Percentiles rank a stretch among this genome's conserved stretches.
Conservation (phyloP, 2,113 vertebrate genomes). For the Natator depressus region DNA sequence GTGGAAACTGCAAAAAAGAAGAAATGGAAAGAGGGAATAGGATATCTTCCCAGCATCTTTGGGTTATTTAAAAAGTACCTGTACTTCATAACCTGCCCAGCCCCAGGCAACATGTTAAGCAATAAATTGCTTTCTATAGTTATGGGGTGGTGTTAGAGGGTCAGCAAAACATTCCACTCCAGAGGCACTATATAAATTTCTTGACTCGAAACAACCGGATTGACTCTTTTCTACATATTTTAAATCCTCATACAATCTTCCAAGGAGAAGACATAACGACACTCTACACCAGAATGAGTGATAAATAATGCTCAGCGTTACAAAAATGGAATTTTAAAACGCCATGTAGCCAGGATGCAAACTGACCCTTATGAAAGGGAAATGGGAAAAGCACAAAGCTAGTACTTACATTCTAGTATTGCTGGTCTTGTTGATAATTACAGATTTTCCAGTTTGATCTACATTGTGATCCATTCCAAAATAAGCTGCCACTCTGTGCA, state of each 20-base stretch:
- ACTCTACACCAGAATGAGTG: neutral
- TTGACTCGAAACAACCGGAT: neutral
- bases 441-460: conserved; percentile 95
- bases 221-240: conserved; percentile 11
- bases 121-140: neutral
- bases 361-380: conserved; percentile 18
- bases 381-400: neutral
- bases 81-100: neutral
- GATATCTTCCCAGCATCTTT: neutral
- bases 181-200: neutral
- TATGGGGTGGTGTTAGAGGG: neutral
- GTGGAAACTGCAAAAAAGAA: neutral
- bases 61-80: neutral
- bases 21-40: neutral
- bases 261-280: neutral
- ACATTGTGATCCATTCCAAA: conserved; percentile 98
- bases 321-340: neutral
- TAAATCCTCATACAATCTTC: neutral
- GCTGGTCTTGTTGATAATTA: conserved; percentile 96
- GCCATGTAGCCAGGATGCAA: neutral
- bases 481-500: conserved; percentile 95
- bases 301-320: neutral
- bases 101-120: neutral
- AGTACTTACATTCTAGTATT: conserved; percentile 93
- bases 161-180: neutral